phyloP scores from a whole-genome alignment of 2,113 vertebrate genomes.

The Poeciliopsis turrubarensis region DNA sequence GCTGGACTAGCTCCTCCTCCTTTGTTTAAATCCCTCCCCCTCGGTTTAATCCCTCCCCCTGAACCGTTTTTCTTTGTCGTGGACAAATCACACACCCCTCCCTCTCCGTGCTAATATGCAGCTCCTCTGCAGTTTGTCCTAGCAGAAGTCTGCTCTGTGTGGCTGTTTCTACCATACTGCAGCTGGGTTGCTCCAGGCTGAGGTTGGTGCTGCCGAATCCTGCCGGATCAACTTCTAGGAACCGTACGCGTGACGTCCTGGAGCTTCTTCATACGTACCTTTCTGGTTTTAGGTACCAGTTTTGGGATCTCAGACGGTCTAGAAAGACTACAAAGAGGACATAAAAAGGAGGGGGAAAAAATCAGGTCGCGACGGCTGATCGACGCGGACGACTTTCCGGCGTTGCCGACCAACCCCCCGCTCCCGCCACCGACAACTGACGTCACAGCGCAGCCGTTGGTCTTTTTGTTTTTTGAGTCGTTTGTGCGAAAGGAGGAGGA shows the following conservation, averaged over 20 bases:
- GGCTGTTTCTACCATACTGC: slow-evolving; percentile 28
- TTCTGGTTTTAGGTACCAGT: slow-evolving; percentile 32
- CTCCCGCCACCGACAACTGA: slow-evolving; percentile 40
- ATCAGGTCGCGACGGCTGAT: slow-evolving; percentile 3
- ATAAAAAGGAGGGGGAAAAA: background rate
- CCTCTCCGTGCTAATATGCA: slow-evolving; percentile 43
- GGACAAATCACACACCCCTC: slow-evolving; percentile 37
- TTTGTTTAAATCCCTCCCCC: slow-evolving; percentile 41
- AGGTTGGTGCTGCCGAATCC: background rate
- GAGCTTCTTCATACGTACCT: slow-evolving; percentile 45
- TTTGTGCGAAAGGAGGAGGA: slow-evolving; percentile 68
- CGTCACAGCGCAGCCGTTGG: slow-evolving; percentile 17
- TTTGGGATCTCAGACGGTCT: slow-evolving; percentile 4
- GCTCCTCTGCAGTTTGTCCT: slow-evolving; percentile 39
- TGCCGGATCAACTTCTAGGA: background rate
- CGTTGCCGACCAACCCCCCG: slow-evolving; percentile 16
- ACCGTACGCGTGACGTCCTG: slow-evolving; percentile 1
- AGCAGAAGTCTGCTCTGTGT: slow-evolving; percentile 29
- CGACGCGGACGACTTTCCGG: slow-evolving; percentile 1
- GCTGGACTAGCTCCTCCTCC: slow-evolving; percentile 59
- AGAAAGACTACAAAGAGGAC: background rate
- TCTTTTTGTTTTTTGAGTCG: slow-evolving; percentile 3
- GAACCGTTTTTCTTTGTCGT: slow-evolving; percentile 9
- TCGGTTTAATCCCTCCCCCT: slow-evolving; percentile 44
- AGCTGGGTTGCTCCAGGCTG: slow-evolving; percentile 19